Percentiles rank a stretch among this genome's conserved stretches.
Conservation (phyloP, 2,888 invertebrate species). For the Acrobasis suavella region DNA sequence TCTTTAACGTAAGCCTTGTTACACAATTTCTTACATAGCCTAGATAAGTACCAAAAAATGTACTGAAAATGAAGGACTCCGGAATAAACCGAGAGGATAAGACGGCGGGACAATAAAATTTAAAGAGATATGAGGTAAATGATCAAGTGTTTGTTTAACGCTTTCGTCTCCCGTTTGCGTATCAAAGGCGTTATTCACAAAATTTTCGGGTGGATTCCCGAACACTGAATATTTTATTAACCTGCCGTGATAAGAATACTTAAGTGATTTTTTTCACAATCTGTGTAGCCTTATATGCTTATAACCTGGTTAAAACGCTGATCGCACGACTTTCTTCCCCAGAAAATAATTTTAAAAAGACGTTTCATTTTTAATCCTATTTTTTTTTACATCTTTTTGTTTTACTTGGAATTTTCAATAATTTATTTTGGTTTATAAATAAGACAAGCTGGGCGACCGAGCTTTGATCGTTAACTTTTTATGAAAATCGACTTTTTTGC, state of each 20-base stretch:
- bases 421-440: constrained; percentile 31
- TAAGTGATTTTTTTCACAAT: constrained; percentile 43
- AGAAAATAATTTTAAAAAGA: constrained; percentile 38
- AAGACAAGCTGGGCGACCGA: no score
- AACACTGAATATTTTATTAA: constrained; percentile 60
- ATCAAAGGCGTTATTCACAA: constrained; percentile 39
- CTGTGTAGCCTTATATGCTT: constrained; percentile 49
- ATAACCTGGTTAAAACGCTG: constrained; percentile 50
- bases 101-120: constrained; percentile 25
- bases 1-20: no score
- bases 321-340: constrained; percentile 38
- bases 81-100: constrained; percentile 21
- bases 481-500: no score
- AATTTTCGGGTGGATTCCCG: constrained; percentile 42
- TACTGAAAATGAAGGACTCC: constrained; percentile 21
- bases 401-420: constrained; percentile 28
- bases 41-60: neutral
- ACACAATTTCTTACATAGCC: neutral
- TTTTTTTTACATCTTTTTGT: constrained; percentile 36
- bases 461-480: no score
- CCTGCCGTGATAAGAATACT: constrained; percentile 56
- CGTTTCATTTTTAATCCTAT: constrained; percentile 38
- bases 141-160: constrained; percentile 38
- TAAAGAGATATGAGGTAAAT: constrained; percentile 30
- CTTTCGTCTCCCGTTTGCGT: constrained; percentile 30